Evolutionary conservation across 2,113 vertebrate genomes (phyloP).

Genomic region (Puma concolor): DNA sequence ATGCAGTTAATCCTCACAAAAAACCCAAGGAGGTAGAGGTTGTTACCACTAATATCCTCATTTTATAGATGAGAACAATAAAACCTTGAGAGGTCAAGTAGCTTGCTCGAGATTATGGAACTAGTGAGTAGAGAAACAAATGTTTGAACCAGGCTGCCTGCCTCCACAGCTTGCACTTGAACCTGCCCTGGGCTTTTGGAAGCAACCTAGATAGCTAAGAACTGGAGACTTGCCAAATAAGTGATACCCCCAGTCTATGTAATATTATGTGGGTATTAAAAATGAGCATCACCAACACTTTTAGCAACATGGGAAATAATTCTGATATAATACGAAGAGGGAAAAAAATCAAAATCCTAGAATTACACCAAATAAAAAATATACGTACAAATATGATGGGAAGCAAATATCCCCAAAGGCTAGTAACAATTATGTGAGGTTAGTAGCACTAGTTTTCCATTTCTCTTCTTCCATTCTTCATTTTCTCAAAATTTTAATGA

Average conservation of each 20-base stretch:
- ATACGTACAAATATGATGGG: neutral
- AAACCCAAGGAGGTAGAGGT: neutral
- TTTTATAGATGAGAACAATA: neutral
- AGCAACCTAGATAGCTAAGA: neutral
- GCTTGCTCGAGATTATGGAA: neutral
- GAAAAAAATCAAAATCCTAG: neutral
- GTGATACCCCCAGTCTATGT: neutral
- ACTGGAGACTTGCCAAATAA: neutral
- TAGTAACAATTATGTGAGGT: neutral
- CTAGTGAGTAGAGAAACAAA: neutral
- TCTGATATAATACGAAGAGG: neutral
- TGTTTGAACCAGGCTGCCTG: neutral
- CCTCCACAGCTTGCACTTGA: neutral
- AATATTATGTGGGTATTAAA: neutral
- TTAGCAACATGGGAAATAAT: neutral
- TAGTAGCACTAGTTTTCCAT: neutral
- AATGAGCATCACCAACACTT: neutral
- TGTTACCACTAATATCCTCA: neutral
- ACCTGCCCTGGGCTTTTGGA: neutral
- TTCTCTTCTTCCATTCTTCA: neutral
- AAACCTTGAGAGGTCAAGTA: neutral
- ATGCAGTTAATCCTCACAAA: neutral
- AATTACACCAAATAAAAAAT: neutral
- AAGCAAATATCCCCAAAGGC: slow-evolving; percentile 17
- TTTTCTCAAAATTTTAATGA: neutral